Conservation (phyloP, 2,888 invertebrate species). For the Rhagophthalmus giganteus region DNA sequence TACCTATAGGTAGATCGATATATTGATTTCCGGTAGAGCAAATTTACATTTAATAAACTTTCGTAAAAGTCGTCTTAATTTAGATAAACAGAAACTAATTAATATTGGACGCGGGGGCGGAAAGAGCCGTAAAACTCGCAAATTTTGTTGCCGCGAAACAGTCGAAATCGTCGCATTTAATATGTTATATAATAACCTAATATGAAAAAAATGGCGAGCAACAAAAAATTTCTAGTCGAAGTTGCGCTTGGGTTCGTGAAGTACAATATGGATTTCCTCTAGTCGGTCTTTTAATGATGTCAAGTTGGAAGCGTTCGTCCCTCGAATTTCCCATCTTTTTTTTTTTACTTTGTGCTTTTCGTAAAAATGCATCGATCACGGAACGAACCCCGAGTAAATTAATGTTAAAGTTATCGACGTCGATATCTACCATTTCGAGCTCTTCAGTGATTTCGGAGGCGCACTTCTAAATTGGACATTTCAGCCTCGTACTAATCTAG, state of each 20-base stretch:
- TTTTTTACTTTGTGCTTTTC: slow-evolving; percentile 2
- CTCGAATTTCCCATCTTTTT: neutral
- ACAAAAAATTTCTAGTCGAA: neutral
- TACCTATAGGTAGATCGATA: neutral
- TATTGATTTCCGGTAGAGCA: neutral
- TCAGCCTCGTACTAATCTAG: slow-evolving; percentile 6
- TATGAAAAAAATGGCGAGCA: neutral
- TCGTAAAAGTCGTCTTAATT: neutral
- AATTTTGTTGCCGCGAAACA: no score
- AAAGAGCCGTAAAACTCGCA: neutral
- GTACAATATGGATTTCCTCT: slow-evolving; percentile 6
- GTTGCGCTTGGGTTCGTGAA: slow-evolving; percentile 2
- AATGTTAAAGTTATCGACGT: no score
- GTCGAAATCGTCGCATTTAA: neutral
- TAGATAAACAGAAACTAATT: neutral
- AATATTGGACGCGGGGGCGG: neutral
- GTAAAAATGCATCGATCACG: no score
- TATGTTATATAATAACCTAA: neutral
- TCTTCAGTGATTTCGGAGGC: neutral
- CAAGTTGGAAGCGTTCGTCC: neutral
- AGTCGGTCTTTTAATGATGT: slow-evolving; percentile 8
- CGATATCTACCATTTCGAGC: no score
- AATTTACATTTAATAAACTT: neutral
- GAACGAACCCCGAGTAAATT: no score
- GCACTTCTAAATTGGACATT: slow-evolving; percentile 3